These are phyloP conservation scores for Carassius gibelio DNA, from an alignment of 2,113 vertebrate species.

Conservation along the genomic window DNA sequence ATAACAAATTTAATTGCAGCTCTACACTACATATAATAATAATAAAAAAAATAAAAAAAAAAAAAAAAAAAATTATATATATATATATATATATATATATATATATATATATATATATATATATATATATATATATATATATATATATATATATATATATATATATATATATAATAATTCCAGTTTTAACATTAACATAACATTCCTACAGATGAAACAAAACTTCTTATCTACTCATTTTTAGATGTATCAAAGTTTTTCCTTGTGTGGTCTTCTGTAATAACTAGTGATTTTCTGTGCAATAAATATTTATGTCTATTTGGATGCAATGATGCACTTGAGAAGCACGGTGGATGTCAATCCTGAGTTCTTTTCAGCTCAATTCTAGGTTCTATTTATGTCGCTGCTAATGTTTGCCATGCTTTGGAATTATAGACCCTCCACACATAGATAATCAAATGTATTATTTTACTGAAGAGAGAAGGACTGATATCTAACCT, in stretches of 20 bases:
- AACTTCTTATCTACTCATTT: too few species aligned
- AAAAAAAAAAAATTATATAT: too few species aligned
- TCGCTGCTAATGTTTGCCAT: slow-evolving; percentile 22
- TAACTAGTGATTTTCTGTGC: background rate
- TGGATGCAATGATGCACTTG: background rate
- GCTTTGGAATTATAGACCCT: slow-evolving; percentile 27
- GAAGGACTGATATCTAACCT: background rate
- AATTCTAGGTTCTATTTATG: background rate
- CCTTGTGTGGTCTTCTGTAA: background rate
- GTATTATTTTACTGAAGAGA: background rate
- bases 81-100: too few species aligned
- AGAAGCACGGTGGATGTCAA: background rate
- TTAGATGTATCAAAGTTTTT: background rate
- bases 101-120: too few species aligned
- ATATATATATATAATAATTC: too few species aligned
- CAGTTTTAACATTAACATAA: background rate
- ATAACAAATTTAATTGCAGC: background rate
- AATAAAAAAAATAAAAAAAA: too few species aligned
- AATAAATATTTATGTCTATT: slow-evolving; percentile 1
- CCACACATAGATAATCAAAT: background rate
- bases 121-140: too few species aligned
- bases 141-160: too few species aligned
- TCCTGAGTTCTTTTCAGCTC: background rate
- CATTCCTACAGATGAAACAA: background rate
- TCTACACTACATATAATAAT: background rate